These are phyloP conservation scores for Planiliza haematocheilus DNA, from an alignment of 2,113 vertebrate genomes.

Conservation along the genomic window DNA sequence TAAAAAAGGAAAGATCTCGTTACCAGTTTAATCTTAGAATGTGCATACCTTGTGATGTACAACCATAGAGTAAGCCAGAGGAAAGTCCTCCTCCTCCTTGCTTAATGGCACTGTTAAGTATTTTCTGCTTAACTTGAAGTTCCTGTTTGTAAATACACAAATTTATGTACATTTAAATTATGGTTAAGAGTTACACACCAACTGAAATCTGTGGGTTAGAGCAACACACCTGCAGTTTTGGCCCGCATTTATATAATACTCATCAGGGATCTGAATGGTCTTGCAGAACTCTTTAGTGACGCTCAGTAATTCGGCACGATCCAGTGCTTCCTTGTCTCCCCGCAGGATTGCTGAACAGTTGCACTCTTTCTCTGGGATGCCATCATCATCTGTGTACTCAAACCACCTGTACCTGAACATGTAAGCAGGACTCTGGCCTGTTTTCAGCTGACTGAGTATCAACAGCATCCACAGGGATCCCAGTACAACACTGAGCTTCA, in stretches of 20 bases:
- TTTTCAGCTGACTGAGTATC: neutral
- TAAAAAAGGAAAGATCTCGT: no score
- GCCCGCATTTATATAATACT: constrained; percentile 86
- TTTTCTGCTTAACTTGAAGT: no score
- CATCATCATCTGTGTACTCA: constrained; percentile 74
- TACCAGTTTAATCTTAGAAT: neutral
- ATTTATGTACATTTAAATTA: no score
- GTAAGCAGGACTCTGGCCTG: neutral
- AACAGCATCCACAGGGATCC: constrained; percentile 32
- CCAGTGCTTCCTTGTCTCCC: constrained; percentile 83
- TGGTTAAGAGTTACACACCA: neutral
- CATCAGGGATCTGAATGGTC: no score
- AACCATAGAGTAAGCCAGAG: no score
- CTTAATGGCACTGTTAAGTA: no score
- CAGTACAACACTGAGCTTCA: constrained; percentile 26
- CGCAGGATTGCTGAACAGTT: constrained; percentile 87
- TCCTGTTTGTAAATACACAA: no score
- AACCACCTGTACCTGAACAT: constrained; percentile 47
- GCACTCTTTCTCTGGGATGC: constrained; percentile 73
- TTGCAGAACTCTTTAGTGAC: no score
- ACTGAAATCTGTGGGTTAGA: neutral
- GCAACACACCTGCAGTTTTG: constrained; percentile 78
- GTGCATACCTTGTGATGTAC: constrained; percentile 87
- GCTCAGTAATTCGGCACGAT: no score
- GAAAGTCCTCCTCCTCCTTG: no score